Evolutionary conservation across 2,888 invertebrate genomes (phyloP).

Genomic region (Pterostichus niger): DNA sequence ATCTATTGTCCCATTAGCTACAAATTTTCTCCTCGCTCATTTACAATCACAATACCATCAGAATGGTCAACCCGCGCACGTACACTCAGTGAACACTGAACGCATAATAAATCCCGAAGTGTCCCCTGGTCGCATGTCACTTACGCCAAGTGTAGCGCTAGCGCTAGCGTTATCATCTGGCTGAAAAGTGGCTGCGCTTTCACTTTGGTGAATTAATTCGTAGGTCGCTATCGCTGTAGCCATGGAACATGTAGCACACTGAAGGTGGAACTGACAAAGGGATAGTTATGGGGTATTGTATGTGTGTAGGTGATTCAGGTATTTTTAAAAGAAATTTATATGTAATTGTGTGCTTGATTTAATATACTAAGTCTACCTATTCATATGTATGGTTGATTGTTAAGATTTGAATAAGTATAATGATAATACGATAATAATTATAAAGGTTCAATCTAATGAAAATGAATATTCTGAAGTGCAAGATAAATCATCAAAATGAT

Average conservation of each 20-base stretch:
- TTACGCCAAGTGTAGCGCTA: not conserved
- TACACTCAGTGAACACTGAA: not conserved
- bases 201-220: conserved; percentile 46
- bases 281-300: conserved; percentile 13
- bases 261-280: conserved; percentile 25
- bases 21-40: not conserved
- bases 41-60: not conserved
- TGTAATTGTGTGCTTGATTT: too few relatives aligned
- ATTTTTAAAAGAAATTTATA: not conserved
- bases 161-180: conserved; percentile 47
- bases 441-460: too few relatives aligned
- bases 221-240: conserved; percentile 6
- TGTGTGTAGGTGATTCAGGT: not conserved
- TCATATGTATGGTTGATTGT: too few relatives aligned
- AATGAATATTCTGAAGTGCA: too few relatives aligned
- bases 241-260: conserved; percentile 3
- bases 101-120: not conserved
- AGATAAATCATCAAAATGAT: too few relatives aligned
- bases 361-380: too few relatives aligned
- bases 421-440: too few relatives aligned
- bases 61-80: not conserved
- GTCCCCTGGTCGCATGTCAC: not conserved
- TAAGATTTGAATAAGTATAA: too few relatives aligned
- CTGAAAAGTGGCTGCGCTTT: conserved; percentile 46
- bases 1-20: not conserved